Percentiles rank a stretch among this genome's conserved stretches.
These are phyloP conservation scores for Emys orbicularis DNA, from an alignment of 2,797 vertebrate species.

Conservation along the genomic window DNA sequence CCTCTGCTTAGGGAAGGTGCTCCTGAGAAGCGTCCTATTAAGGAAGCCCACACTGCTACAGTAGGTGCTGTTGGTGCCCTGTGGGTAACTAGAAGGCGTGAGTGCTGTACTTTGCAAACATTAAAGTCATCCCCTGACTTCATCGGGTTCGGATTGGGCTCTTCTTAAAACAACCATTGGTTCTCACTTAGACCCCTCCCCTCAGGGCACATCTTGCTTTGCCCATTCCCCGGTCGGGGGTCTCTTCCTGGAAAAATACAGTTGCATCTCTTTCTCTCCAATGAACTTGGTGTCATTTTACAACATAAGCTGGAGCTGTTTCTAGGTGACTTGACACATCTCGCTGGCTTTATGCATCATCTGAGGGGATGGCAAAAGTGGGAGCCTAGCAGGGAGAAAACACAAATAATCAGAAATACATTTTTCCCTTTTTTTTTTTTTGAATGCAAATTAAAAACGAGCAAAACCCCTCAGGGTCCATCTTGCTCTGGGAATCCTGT, in stretches of 20 bases:
- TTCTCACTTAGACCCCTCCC: rapidly evolving
- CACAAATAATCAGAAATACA: conserved; percentile 34
- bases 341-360: conserved; percentile 37
- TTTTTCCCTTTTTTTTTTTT: not conserved
- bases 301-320: conserved; percentile 19
- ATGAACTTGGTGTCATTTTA: not conserved
- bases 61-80: not conserved
- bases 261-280: not conserved
- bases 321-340: conserved; percentile 56
- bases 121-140: not conserved
- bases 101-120: not conserved
- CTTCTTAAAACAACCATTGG: rapidly evolving
- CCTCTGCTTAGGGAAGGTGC: not conserved
- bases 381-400: conserved; percentile 21
- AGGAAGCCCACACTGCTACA: not conserved
- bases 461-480: not conserved
- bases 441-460: not conserved
- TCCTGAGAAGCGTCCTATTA: rapidly evolving
- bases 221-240: not conserved
- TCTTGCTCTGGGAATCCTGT: rapidly evolving
- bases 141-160: not conserved
- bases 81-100: not conserved
- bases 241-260: not conserved
- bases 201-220: not conserved
- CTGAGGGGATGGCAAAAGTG: conserved; percentile 59